Percentiles rank a stretch among this genome's conserved stretches.
Evolutionary conservation across 2,113 vertebrate species (phyloP).

Genomic region (Aldabrachelys gigantea): DNA sequence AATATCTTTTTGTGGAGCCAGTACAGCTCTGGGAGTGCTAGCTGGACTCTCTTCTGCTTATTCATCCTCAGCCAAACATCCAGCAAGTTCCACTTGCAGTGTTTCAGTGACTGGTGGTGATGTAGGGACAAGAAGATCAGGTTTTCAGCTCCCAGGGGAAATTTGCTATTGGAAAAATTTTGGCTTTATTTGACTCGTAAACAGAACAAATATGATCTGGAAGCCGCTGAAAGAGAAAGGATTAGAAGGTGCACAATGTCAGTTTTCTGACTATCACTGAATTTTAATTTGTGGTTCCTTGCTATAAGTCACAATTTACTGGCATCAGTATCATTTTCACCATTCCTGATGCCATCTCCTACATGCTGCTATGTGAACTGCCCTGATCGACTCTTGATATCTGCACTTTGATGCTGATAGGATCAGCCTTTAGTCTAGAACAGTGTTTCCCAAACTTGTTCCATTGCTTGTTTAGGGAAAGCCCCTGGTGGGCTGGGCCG

Average conservation of each 20-base stretch:
- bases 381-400: background rate
- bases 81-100: background rate
- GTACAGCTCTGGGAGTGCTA: accelerated
- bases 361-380: background rate
- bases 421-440: background rate
- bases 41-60: background rate
- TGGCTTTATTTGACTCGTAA: background rate
- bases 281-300: background rate
- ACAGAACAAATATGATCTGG: background rate
- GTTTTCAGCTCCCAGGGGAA: background rate
- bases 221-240: background rate
- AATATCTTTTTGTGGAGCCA: background rate
- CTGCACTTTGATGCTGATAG: background rate
- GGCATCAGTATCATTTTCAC: background rate
- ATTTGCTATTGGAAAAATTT: background rate
- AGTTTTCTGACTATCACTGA: background rate
- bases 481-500: too few species aligned
- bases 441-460: too few species aligned
- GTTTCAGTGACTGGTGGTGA: background rate
- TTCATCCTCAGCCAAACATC: background rate
- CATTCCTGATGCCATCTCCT: background rate
- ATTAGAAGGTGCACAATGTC: background rate
- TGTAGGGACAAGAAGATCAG: background rate
- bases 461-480: too few species aligned
- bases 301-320: background rate